Conservation (phyloP, 2,888 invertebrate species). For the Microdon myrmicae region DNA sequence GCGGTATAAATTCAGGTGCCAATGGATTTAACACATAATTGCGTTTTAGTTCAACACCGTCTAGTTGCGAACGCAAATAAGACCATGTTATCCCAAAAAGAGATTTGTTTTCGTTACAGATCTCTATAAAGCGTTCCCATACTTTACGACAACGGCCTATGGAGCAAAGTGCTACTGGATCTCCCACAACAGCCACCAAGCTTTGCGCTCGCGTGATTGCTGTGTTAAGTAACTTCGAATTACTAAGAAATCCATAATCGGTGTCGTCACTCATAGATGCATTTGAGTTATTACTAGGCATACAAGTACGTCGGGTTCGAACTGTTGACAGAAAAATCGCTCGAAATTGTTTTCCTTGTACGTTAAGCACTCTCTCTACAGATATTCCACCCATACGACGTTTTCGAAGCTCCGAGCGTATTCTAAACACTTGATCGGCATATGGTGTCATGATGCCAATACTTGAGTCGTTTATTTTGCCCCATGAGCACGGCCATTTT, state of each 20-base stretch:
- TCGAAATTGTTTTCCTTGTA: constrained; percentile 88
- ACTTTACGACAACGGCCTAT: constrained; percentile 83
- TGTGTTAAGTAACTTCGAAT: constrained; percentile 83
- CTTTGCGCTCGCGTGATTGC: constrained; percentile 85
- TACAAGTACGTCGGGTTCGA: constrained; percentile 78
- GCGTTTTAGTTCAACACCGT: constrained; percentile 79
- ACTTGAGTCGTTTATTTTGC: constrained; percentile 78
- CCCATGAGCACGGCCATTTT: constrained; percentile 81
- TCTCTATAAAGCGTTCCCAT: constrained; percentile 82
- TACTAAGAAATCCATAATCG: constrained; percentile 84
- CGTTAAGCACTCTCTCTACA: constrained; percentile 84
- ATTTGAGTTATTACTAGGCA: constrained; percentile 63
- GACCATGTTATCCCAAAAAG: constrained; percentile 79
- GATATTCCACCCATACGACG: constrained; percentile 78
- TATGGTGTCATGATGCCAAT: constrained; percentile 89
- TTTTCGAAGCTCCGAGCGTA: constrained; percentile 80
- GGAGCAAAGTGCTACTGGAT: constrained; percentile 83
- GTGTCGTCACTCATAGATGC: constrained; percentile 68
- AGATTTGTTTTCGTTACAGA: constrained; percentile 76
- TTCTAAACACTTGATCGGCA: constrained; percentile 81
- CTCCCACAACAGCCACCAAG: constrained; percentile 84
- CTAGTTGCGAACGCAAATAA: constrained; percentile 74
- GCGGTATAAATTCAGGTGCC: constrained; percentile 82
- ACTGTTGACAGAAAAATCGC: constrained; percentile 82
- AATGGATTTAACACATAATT: constrained; percentile 83